phyloP scores from a whole-genome alignment of 2,797 vertebrate genomes.

The Gymnothorax javanicus region DNA sequence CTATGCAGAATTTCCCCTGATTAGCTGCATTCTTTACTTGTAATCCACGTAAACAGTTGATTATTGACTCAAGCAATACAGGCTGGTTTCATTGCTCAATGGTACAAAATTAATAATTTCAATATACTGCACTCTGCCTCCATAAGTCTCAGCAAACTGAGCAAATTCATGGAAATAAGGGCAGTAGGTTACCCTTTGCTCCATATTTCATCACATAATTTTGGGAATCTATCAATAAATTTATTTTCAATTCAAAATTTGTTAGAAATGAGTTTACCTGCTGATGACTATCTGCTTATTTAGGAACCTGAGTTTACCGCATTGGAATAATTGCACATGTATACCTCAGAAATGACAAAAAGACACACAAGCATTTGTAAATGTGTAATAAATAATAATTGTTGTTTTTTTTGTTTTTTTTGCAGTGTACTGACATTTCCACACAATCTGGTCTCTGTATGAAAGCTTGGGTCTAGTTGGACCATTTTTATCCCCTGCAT shows the following conservation, averaged over 20 bases:
- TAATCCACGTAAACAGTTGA: no score
- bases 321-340: not conserved
- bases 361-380: not conserved
- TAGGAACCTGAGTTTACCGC: not conserved
- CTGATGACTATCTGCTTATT: not conserved
- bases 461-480: not conserved
- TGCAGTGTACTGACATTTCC: not conserved
- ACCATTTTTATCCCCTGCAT: no score
- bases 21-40: no score
- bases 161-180: no score
- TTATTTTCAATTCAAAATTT: no score
- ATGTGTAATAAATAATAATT: not conserved
- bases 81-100: not conserved
- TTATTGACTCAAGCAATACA: not conserved
- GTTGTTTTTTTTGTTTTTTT: not conserved
- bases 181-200: not conserved
- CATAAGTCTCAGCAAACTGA: no score
- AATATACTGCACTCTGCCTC: not conserved
- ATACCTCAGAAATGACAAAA: not conserved
- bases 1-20: no score
- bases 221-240: not conserved
- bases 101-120: no score
- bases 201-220: not conserved
- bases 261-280: not conserved
- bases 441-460: not conserved